phyloP scores from a whole-genome alignment of 2,113 vertebrate genomes.

The Camelus bactrianus region DNA sequence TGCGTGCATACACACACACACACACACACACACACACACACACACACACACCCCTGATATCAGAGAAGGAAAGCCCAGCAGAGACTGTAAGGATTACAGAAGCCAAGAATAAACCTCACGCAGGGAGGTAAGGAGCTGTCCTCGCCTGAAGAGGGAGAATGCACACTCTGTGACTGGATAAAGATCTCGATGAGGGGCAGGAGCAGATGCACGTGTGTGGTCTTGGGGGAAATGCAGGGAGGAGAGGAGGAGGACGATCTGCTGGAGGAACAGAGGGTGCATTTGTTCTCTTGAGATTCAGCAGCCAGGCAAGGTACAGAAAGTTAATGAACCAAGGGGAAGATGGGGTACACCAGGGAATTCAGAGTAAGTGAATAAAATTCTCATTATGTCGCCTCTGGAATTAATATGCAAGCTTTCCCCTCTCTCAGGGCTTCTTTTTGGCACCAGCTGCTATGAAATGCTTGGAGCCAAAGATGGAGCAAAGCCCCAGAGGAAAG shows the following conservation, averaged over 20 bases:
- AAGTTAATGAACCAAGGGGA: slow-evolving; percentile 70
- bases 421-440: slow-evolving; percentile 78
- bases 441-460: slow-evolving; percentile 80
- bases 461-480: slow-evolving; percentile 77
- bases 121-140: background rate
- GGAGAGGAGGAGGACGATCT: background rate
- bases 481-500: slow-evolving; percentile 80
- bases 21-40: background rate
- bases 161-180: no score
- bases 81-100: background rate
- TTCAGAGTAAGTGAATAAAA: slow-evolving; percentile 82
- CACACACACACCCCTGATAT: rapidly evolving
- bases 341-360: slow-evolving; percentile 55
- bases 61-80: background rate
- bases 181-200: background rate
- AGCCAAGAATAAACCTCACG: no score
- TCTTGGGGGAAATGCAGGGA: background rate
- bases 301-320: background rate
- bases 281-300: slow-evolving; percentile 18
- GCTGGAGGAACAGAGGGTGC: background rate
- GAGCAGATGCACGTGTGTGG: background rate
- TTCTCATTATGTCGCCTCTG: slow-evolving; percentile 79
- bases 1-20: background rate
- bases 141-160: background rate
- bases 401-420: slow-evolving; percentile 81